Evolutionary conservation across 2,113 vertebrate species (phyloP).

Genomic region (Motacilla tschutschensis): DNA sequence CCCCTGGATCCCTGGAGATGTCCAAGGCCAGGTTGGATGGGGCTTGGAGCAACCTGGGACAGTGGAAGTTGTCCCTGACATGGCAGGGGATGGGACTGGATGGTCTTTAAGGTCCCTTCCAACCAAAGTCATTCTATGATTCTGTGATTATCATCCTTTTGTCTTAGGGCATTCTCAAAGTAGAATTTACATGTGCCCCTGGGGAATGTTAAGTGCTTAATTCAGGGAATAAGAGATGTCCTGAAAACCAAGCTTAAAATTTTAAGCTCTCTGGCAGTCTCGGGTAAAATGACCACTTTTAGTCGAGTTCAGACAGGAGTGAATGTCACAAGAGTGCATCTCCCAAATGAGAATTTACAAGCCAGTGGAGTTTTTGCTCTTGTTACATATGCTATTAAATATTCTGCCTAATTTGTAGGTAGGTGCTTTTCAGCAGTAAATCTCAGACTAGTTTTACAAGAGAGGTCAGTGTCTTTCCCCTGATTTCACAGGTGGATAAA

Average conservation of each 20-base stretch:
- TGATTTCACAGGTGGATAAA: not conserved
- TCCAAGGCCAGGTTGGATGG: fast-evolving
- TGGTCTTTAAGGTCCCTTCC: not conserved
- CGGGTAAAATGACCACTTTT: not conserved
- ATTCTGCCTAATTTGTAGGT: not conserved
- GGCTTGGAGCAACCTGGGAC: not conserved
- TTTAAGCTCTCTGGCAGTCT: not conserved
- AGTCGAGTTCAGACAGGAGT: not conserved
- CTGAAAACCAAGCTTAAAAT: not conserved
- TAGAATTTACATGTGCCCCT: not conserved
- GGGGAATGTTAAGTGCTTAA: not conserved
- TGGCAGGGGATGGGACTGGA: not conserved
- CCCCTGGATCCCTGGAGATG: not conserved
- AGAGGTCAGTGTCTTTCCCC: not conserved
- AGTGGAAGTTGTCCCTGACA: not conserved
- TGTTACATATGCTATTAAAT: not conserved
- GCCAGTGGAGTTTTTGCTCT: not conserved
- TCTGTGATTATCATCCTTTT: not conserved
- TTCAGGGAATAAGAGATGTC: not conserved
- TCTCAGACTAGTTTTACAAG: not conserved
- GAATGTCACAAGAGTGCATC: fast-evolving
- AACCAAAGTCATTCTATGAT: not conserved
- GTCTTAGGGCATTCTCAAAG: not conserved
- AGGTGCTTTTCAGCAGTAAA: constrained; percentile 6
- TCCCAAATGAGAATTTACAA: not conserved